Evolutionary conservation across 2,797 vertebrate genomes (phyloP), one percentile per base, ranked within the genome.

Genomic region (Takifugu ocellatus): DNA sequence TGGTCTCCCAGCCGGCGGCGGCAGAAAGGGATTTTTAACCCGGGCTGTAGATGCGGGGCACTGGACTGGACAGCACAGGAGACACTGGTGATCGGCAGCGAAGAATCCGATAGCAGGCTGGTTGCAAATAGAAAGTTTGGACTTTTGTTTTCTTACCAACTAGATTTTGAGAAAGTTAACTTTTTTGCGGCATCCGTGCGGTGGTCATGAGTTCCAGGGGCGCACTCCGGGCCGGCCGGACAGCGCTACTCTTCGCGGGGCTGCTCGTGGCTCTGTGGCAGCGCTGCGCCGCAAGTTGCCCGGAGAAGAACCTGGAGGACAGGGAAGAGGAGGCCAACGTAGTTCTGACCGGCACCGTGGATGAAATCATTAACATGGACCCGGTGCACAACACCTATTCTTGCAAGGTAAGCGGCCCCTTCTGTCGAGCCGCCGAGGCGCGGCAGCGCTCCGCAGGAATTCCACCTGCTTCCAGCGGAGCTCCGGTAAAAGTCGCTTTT

Each of bases 341-440:
- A 66, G 97, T 98, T 71, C 80, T 99, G 67, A 98, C 97, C 52
- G 97, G 96, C 55, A 98, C 97, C 16, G 96, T 98, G 87, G 95
- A 98, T 76, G 97, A 98, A 80, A 98, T 98, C 31, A 90, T 96
- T 82, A 97, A 98, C 86, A 87, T 97, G 92, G 96, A 98, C 83
- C 97, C 96, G 25, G 95, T 98, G 60, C 94, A 96, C 49, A 94
- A 95, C 70, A 97, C 95, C 29, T 99, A 99, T 63, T 98, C 95
- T 0, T 97, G 97, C 94, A 99, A 98, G 96, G 97, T 98, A 87
- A 88, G 87, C 43, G 56, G 2, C 48, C 55, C 25, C 17, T 21
- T 44, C 43, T 44, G 9, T 10, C 31, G 31, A 10, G 31, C 54
- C 26, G 15, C n/a, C 14, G 17, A 57, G 8, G 17, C 25, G 47